Percentiles rank a stretch among this genome's conserved stretches.
Conservation (phyloP, 2,888 invertebrate species). For the Maniola hyperantus region DNA sequence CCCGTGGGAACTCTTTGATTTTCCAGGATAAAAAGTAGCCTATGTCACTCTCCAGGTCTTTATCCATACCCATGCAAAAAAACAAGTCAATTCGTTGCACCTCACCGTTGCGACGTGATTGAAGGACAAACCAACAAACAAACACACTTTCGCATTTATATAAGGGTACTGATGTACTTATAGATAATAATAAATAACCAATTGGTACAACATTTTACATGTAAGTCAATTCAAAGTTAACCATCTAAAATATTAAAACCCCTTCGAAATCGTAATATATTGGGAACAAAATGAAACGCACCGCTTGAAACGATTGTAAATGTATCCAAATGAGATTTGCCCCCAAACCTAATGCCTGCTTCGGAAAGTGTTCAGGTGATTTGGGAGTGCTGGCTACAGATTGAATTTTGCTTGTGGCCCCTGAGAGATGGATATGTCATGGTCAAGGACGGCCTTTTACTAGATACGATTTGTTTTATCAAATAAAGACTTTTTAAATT, state of each 20-base stretch:
- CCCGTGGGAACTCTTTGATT: too few relatives aligned
- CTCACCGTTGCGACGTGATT: too few relatives aligned
- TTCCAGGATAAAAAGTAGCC: too few relatives aligned
- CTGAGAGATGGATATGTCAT: conserved; percentile 60
- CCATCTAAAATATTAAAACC: conserved; percentile 21
- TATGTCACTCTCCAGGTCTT: too few relatives aligned
- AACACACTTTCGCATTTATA: too few relatives aligned
- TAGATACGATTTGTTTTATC: conserved; percentile 34
- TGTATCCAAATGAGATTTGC: conserved; percentile 75
- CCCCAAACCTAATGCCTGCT: conserved; percentile 61
- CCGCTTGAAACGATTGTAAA: conserved; percentile 51
- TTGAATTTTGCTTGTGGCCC: conserved; percentile 73
- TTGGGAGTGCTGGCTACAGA: conserved; percentile 76
- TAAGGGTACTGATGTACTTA: too few relatives aligned
- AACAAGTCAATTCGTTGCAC: too few relatives aligned
- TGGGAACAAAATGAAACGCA: conserved; percentile 26
- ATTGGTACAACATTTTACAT: background rate
- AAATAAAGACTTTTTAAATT: too few relatives aligned
- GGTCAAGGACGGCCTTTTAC: conserved; percentile 33
- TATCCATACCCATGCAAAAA: too few relatives aligned
- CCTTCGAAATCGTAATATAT: conserved; percentile 11
- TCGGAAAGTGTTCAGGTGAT: conserved; percentile 75
- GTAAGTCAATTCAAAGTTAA: conserved; percentile 1
- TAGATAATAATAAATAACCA: too few relatives aligned
- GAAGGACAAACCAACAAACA: too few relatives aligned